phyloP scores from a whole-genome alignment of 2,888 invertebrate species.

The Drosophila leonis region DNA sequence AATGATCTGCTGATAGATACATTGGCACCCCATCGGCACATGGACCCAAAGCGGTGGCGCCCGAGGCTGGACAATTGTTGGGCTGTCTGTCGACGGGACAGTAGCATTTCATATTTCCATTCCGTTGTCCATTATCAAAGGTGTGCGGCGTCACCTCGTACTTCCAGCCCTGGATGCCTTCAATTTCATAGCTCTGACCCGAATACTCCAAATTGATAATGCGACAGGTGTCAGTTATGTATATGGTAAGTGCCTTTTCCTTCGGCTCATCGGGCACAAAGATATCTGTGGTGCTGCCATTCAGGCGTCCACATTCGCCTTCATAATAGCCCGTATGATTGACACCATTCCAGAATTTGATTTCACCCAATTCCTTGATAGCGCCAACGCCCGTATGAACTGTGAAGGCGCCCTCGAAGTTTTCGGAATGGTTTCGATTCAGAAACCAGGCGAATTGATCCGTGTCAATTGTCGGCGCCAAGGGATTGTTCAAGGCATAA shows the following conservation, averaged over 20 bases:
- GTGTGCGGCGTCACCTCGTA: constrained; percentile 87
- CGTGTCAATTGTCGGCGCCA: constrained; percentile 81
- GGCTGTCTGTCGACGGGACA: constrained; percentile 85
- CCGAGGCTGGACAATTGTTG: constrained; percentile 86
- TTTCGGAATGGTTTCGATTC: constrained; percentile 90
- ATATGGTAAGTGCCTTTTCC: constrained; percentile 88
- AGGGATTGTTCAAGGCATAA: constrained; percentile 85
- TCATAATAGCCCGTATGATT: constrained; percentile 87
- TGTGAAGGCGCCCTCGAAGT: constrained; percentile 91
- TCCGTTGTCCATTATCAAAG: constrained; percentile 90
- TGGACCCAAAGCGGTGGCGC: constrained; percentile 89
- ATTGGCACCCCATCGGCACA: constrained; percentile 92
- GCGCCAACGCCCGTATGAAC: constrained; percentile 90
- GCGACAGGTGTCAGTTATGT: constrained; percentile 92
- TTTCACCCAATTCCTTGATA: constrained; percentile 88
- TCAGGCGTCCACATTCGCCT: constrained; percentile 89
- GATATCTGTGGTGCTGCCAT: constrained; percentile 92
- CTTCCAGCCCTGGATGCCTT: constrained; percentile 80
- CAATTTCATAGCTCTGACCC: constrained; percentile 55
- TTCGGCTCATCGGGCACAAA: constrained; percentile 89
- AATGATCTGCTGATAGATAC: constrained; percentile 92
- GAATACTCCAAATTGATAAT: constrained; percentile 86
- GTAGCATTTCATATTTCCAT: constrained; percentile 89
- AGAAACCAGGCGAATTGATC: constrained; percentile 93
- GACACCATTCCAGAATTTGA: constrained; percentile 90